Evolutionary conservation across 2,888 invertebrate species (phyloP), one percentile per base, ranked within the genome.

Genomic region (Macropis europaea): DNA sequence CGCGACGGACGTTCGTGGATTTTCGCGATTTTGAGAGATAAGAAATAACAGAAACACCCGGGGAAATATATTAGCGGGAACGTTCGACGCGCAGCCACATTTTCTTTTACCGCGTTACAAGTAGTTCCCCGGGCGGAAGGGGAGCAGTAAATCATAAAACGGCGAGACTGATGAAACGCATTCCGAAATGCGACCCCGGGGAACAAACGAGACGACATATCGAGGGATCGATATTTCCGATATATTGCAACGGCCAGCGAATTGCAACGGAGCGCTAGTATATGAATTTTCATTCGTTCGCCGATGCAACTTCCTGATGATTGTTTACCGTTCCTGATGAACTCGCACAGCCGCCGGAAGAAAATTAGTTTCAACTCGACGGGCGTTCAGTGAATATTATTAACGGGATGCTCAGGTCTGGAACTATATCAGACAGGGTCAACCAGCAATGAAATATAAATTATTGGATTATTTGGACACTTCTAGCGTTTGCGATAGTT

Each of bases 101-200:
- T 67, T 56, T 62, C 48, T 34, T 40, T 56, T 47, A 45, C 50
- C 7, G 43, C 19, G 60, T 43, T 53, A 43, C 67, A 40, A 52
- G 48, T 54, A 60, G 45, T 63, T 71, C 60, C 38, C n/a, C 24
- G 34, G 56, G n/a, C n/a, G n/a, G 68, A 59, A 68, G 63, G 43
- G 34, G 9, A 47, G 54, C 66, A 73, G 72, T 85, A 79, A 83
- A 81, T 82, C 81, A 85, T 84, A 63, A 71, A 81, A 82, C 59
- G 54, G 70, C 56, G 68, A 67, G 70, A 64, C 74, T 79, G 85
- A 85, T 82, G 83, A 85, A 85, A 84, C 77, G 75, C 81, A 85
- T 81, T 82, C 71, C 67, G 77, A 83, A 84, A 85, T 84, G 85
- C 60, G 76, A 79, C 84, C 76, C 83, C 34, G 5, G 85, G 77